A percentile compares a stretch with the other conserved stretches of the same genome.
phyloP scores from a whole-genome alignment of 1,140 invertebrate genomes.

The Lethrus apterus region DNA sequence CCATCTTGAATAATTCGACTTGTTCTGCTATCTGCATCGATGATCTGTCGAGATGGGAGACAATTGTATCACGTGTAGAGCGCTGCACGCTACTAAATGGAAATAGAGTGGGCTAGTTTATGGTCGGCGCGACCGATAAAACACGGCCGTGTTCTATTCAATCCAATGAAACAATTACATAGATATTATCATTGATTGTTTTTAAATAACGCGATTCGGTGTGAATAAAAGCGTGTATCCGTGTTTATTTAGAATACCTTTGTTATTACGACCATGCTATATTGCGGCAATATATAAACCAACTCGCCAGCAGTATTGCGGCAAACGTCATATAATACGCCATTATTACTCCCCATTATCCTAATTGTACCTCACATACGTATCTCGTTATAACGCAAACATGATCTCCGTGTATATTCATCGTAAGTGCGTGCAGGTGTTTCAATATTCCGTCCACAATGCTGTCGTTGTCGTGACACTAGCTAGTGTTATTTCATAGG shows the following conservation, averaged over 20 bases:
- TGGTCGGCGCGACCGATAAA: slow-evolving; percentile 23
- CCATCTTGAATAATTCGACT: slow-evolving; percentile 36
- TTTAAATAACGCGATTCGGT: slow-evolving; percentile 19
- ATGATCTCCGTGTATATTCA: not conserved
- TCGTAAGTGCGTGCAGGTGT: not conserved
- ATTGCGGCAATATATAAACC: no score
- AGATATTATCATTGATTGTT: slow-evolving; percentile 25
- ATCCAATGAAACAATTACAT: slow-evolving; percentile 28
- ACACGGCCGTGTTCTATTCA: slow-evolving; percentile 24
- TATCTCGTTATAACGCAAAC: not conserved
- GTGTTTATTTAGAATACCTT: no score
- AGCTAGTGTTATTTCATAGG: no score
- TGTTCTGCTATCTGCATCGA: slow-evolving; percentile 32
- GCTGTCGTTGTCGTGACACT: no score
- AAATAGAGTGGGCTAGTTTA: slow-evolving; percentile 36
- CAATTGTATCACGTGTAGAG: slow-evolving; percentile 34
- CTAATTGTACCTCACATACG: no score
- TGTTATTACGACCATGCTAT: no score
- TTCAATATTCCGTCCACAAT: no score
- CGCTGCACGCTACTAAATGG: slow-evolving; percentile 31
- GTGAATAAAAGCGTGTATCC: not conserved
- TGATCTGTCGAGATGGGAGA: slow-evolving; percentile 32
- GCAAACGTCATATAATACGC: no score
- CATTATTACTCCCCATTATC: no score
- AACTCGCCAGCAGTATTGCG: no score